Percentiles rank a stretch among this genome's conserved stretches.
phyloP scores from a whole-genome alignment of 2,113 vertebrate genomes.

The Sinosuthora webbiana region DNA sequence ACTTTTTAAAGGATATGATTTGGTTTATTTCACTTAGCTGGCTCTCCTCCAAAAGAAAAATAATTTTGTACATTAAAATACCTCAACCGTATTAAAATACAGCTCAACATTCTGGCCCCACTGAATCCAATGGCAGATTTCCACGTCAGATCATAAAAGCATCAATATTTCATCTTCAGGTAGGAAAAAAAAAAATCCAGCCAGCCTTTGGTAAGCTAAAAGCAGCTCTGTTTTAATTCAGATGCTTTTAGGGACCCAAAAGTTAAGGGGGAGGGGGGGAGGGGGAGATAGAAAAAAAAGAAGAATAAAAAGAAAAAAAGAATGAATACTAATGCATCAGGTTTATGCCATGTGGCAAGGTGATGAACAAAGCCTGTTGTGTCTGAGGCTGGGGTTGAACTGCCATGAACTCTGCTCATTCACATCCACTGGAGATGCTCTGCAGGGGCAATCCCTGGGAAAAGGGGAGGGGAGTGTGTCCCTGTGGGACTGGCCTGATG shows the following conservation, averaged over 20 bases:
- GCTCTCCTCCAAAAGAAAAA: background rate
- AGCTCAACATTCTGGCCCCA: background rate
- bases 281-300: no score
- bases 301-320: no score
- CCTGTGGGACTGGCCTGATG: background rate
- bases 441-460: background rate
- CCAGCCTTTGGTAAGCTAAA: background rate
- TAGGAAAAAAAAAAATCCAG: background rate
- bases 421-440: background rate
- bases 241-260: background rate
- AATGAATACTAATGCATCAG: background rate
- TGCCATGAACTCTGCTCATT: background rate
- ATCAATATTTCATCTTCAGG: background rate
- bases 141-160: background rate
- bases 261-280: no score
- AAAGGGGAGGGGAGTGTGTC: background rate
- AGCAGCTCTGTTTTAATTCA: background rate
- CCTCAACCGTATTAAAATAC: background rate
- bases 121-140: background rate
- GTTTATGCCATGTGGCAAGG: background rate
- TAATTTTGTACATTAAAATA: background rate
- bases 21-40: background rate
- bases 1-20: background rate
- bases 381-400: background rate
- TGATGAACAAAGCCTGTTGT: background rate